These are phyloP conservation scores for Eugnorisma glareosa DNA, from an alignment of 2,888 invertebrate species.

Conservation along the genomic window DNA sequence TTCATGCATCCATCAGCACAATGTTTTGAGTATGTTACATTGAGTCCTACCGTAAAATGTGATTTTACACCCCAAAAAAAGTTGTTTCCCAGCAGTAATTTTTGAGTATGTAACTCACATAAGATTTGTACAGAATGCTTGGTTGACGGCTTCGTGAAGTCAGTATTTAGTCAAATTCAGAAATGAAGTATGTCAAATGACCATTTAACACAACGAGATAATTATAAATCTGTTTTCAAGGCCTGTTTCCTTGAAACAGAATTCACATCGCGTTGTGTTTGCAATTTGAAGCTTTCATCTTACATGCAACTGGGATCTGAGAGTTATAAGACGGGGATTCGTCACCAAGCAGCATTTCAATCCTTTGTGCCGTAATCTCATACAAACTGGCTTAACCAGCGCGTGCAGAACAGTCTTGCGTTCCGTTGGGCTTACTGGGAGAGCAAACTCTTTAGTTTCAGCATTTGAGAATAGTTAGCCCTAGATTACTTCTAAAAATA, in stretches of 20 bases:
- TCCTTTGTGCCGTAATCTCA: constrained; percentile 18
- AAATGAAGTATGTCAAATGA: neutral
- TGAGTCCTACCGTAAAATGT: too few relatives aligned
- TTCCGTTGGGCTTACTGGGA: neutral
- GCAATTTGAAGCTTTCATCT: constrained; percentile 1
- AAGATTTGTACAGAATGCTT: too few relatives aligned
- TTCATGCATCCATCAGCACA: too few relatives aligned
- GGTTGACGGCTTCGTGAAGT: too few relatives aligned
- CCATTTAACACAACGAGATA: neutral
- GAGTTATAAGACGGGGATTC: constrained; percentile 11
- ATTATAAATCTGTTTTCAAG: neutral
- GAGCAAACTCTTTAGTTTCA: neutral
- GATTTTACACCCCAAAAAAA: too few relatives aligned
- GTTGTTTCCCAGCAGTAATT: too few relatives aligned
- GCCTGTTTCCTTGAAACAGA: constrained; percentile 1
- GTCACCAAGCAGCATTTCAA: constrained; percentile 6
- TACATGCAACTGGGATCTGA: constrained; percentile 4
- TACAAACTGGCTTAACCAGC: constrained; percentile 30
- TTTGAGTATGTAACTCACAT: too few relatives aligned
- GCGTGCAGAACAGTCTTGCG: constrained; percentile 3
- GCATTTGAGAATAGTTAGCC: neutral
- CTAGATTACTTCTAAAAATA: too few relatives aligned
- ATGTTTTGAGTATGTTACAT: too few relatives aligned
- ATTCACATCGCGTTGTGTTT: neutral
- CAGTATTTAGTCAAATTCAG: neutral